These are phyloP conservation scores for Hippocampus kuda DNA, from an alignment of 2,797 vertebrate species.

Conservation along the genomic window DNA sequence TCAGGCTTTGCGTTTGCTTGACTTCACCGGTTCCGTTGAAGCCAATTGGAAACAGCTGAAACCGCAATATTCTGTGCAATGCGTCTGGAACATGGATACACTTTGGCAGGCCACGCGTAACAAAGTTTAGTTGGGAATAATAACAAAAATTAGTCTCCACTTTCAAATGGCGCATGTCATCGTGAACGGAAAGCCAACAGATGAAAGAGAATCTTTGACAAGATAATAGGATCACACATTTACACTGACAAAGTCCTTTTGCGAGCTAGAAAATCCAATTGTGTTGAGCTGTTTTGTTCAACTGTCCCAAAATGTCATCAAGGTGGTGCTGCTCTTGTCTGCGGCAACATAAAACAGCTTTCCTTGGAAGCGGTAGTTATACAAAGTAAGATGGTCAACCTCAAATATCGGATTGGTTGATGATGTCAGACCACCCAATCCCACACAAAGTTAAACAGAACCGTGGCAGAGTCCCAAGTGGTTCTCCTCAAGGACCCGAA, in stretches of 20 bases:
- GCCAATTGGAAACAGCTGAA: slow-evolving; percentile 52
- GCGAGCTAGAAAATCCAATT: background rate
- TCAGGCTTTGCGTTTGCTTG: slow-evolving; percentile 20
- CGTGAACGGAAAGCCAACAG: slow-evolving; percentile 27
- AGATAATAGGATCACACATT: background rate
- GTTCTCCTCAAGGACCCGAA: slow-evolving; percentile 26
- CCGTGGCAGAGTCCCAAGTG: slow-evolving; percentile 13
- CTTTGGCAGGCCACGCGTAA: slow-evolving; percentile 28
- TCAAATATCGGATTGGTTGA: slow-evolving; percentile 29
- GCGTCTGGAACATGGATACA: slow-evolving; percentile 31
- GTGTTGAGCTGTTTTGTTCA: background rate
- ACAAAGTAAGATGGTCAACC: slow-evolving; percentile 23
- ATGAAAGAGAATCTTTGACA: slow-evolving; percentile 17
- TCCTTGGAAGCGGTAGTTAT: slow-evolving; percentile 12
- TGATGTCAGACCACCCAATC: slow-evolving; percentile 33
- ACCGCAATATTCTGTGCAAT: slow-evolving; percentile 15
- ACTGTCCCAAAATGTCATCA: background rate
- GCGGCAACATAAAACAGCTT: slow-evolving; percentile 43
- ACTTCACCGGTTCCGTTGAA: slow-evolving; percentile 16
- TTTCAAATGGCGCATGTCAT: slow-evolving; percentile 21
- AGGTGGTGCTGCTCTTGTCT: background rate
- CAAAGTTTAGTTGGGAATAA: slow-evolving; percentile 22
- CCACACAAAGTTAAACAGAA: slow-evolving; percentile 27
- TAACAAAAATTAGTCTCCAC: slow-evolving; percentile 15
- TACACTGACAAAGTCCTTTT: background rate